Evolutionary conservation across 2,888 invertebrate species (phyloP), one percentile per base, ranked within the genome.

Genomic region (Chydorus sphaericus): DNA sequence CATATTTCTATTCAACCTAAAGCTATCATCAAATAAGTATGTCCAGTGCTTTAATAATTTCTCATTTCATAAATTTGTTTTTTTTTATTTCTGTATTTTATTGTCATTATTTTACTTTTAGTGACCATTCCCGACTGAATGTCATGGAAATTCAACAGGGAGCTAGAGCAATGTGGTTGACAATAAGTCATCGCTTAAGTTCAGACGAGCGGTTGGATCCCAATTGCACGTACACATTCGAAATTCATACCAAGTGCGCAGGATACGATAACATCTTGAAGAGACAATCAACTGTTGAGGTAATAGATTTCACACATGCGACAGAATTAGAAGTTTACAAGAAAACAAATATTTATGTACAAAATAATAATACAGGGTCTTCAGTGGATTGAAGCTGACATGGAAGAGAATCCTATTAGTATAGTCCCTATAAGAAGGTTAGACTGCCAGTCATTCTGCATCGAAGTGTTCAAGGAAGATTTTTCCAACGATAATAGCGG

Each of bases 381-480:
- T 28, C 44, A 44, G 5, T 44, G 44, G 44, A 26, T 44, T 44
- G 44, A 26, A n/a, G 44, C 44, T 44, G 44, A 44, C n/a, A 44
- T 26, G 6, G 28, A 26, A 20, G 28, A 7, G 44, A 44, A 44
- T 44, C 44, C 44, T 14, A 44, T 14, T 44, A 23, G 44, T 44
- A 28, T 44, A 28, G 11, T 44, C 14, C 44, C 44, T n/a, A 26
- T 23, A 44, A 28, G 44, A 44, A 44, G 28, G n/a, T 44, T 44
- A 44, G 44, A 44, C 7, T 26, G 44, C 44, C 23, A 44, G 14
- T 28, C 44, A 11, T 44, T 44, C 44, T 44, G 44, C 44, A 44
- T 44, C 23, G 44, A 44, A 23, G 26, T 44, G 14, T 44, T 26
- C 11, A 23, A 23, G 28, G 44, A 44, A 16, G 44, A 44, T 10